Evolutionary conservation across 2,797 vertebrate genomes (phyloP).

Genomic region (Pterois miles): DNA sequence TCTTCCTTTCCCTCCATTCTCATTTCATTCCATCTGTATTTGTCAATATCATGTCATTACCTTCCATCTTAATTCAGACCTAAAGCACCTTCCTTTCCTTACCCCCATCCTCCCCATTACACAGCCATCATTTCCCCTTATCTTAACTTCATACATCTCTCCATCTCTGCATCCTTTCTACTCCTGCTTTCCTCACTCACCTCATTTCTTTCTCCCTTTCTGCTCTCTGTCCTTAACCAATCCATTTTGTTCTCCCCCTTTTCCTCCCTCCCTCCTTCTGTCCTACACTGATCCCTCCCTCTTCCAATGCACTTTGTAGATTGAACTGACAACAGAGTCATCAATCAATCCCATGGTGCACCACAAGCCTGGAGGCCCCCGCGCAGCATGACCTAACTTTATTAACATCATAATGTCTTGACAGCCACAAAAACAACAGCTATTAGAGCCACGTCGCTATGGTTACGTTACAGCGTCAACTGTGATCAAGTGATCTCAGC

Average conservation of each 20-base stretch:
- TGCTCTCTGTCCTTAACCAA: conserved; percentile 15
- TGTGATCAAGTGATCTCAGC: conserved; percentile 15
- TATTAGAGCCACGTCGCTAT: conserved; percentile 20
- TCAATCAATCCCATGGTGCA: conserved; percentile 76
- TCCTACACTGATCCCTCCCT: conserved; percentile 18
- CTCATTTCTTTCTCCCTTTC: conserved; percentile 22
- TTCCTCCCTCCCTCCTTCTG: conserved; percentile 15
- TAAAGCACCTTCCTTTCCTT: not conserved
- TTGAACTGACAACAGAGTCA: conserved; percentile 77
- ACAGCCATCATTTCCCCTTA: not conserved
- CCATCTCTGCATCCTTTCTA: not conserved
- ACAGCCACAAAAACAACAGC: conserved; percentile 56
- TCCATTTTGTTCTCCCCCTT: conserved; percentile 27
- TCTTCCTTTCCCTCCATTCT: not conserved
- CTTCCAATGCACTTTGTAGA: conserved; percentile 71
- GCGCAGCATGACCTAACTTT: conserved; percentile 68
- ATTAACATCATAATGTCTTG: conserved; percentile 71
- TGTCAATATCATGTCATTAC: not conserved
- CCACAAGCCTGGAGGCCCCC: conserved; percentile 52
- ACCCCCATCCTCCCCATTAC: not conserved
- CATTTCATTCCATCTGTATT: not conserved
- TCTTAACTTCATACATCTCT: conserved; percentile 6
- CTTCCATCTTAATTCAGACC: not conserved
- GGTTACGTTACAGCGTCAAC: conserved; percentile 19
- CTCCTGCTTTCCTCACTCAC: conserved; percentile 1